Evolutionary conservation across 92 coral and sea anemone genomes (phyloP).

Genomic region (Bergia puertoricense): DNA sequence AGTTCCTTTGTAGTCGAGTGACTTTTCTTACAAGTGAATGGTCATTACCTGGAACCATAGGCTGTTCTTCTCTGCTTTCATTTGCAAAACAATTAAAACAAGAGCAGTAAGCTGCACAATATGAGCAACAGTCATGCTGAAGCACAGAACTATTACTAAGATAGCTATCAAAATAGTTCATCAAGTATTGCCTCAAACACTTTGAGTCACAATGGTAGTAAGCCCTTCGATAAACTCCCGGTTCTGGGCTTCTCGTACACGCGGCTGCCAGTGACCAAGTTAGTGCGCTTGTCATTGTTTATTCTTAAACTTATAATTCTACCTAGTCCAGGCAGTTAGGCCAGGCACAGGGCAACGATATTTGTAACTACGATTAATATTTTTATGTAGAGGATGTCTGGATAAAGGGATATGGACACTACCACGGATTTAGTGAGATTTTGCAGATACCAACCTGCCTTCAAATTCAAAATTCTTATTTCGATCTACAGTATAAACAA

Average conservation of each 20-base stretch:
- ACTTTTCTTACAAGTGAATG: neutral
- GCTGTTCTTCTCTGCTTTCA: neutral
- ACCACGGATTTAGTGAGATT: no score
- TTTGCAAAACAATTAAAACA: neutral
- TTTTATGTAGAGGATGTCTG: neutral
- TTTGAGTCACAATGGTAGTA: neutral
- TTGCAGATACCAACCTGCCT: no score
- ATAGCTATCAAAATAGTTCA: neutral
- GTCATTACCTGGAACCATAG: neutral
- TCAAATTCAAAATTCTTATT: no score
- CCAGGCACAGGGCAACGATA: constrained; percentile 3
- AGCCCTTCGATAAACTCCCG: neutral
- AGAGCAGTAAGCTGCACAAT: neutral
- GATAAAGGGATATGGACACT: no score
- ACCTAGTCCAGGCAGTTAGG: constrained; percentile 2
- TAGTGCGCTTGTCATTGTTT: neutral
- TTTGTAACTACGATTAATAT: neutral
- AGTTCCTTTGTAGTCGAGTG: neutral
- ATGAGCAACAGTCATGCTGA: neutral
- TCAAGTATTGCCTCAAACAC: constrained; percentile 1
- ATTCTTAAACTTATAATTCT: neutral
- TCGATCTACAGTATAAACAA: no score
- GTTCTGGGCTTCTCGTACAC: neutral
- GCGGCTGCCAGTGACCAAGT: neutral
- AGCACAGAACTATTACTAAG: neutral